Conservation (phyloP, 2,797 vertebrate species). For the Pipistrellus pipistrellus region DNA sequence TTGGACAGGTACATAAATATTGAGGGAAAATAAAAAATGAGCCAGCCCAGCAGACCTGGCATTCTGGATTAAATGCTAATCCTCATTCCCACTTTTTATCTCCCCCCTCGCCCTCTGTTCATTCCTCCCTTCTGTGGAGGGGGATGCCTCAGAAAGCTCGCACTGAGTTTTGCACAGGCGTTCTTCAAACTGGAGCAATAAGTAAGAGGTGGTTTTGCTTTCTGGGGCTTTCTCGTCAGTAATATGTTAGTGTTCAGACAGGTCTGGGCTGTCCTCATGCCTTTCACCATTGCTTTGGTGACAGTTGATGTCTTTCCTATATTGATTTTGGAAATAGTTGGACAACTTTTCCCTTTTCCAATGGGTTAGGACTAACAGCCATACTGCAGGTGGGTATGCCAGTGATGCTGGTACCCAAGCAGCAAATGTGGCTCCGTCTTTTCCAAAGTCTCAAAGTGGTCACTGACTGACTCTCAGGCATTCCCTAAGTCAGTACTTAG, state of each 20-base stretch:
- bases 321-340: conserved; percentile 18
- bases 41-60: neutral
- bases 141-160: neutral
- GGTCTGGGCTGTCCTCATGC: neutral
- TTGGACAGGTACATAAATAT: conserved; percentile 41
- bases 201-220: neutral
- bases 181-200: neutral
- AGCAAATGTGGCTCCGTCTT: neutral
- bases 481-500: neutral
- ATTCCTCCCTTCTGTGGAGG: neutral
- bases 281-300: neutral
- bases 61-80: neutral
- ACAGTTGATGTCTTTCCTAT: neutral
- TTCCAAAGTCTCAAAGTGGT: neutral
- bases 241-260: no score
- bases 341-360: neutral
- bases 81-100: neutral
- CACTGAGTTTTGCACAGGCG: neutral
- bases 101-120: neutral
- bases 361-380: neutral
- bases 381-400: neutral
- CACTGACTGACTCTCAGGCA: neutral
- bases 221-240: neutral
- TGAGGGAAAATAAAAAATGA: neutral
- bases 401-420: neutral